A percentile compares a stretch with the other conserved stretches of the same genome.
These are phyloP conservation scores for Acronicta alni DNA, from an alignment of 2,888 invertebrate genomes.

Conservation along the genomic window DNA sequence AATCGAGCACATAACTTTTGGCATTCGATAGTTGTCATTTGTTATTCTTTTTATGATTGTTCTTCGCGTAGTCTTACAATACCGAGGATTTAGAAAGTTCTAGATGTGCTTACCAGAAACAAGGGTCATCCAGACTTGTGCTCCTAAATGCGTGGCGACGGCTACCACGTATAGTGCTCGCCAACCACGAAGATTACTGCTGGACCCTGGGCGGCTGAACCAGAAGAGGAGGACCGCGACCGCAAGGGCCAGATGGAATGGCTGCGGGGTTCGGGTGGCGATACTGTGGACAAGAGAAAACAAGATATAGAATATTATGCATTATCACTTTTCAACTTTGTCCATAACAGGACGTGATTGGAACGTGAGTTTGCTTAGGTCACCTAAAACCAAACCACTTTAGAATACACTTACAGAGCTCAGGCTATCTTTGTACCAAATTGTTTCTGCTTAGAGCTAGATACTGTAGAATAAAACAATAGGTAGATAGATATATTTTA, in stretches of 20 bases:
- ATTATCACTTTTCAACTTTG: background rate
- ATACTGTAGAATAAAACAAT: no score
- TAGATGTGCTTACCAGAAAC: slow-evolving; percentile 92
- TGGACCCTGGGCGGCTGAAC: slow-evolving; percentile 73
- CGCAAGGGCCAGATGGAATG: slow-evolving; percentile 92
- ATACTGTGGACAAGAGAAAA: slow-evolving; percentile 88
- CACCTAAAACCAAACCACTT: no score
- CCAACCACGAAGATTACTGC: slow-evolving; percentile 78
- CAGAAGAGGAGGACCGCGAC: slow-evolving; percentile 84
- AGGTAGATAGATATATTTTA: no score
- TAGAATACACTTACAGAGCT: no score
- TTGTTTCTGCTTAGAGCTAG: no score
- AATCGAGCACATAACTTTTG: slow-evolving; percentile 24
- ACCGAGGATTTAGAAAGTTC: no score
- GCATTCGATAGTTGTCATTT: slow-evolving; percentile 9
- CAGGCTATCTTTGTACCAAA: no score
- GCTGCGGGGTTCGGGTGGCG: slow-evolving; percentile 92
- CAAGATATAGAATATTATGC: slow-evolving; percentile 17
- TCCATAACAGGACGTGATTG: no score
- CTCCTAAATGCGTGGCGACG: slow-evolving; percentile 95
- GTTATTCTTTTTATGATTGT: no score
- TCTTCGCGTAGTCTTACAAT: no score
- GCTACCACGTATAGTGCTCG: slow-evolving; percentile 93
- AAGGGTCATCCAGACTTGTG: slow-evolving; percentile 98
- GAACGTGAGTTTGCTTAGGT: no score